phyloP scores from a whole-genome alignment of 2,797 vertebrate genomes.

The Diceros bicornis region DNA sequence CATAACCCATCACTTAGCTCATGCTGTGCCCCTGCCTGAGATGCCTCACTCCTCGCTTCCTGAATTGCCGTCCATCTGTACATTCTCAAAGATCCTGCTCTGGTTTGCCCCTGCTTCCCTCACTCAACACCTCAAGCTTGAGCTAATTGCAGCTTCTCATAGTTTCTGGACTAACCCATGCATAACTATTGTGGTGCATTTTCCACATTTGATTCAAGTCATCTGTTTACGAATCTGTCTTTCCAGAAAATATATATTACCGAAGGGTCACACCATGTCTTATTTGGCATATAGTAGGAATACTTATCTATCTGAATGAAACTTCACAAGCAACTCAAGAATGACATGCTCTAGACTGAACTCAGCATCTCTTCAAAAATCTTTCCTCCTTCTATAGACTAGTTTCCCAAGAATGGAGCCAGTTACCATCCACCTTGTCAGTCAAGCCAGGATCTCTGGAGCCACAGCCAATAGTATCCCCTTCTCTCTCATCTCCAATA shows the following conservation, averaged over 20 bases:
- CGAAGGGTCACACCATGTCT: not conserved
- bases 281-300: not conserved
- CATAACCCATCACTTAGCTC: not conserved
- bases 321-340: not conserved
- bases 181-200: not conserved
- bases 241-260: not conserved
- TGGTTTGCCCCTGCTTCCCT: not conserved
- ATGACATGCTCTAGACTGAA: not conserved
- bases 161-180: not conserved
- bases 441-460: not conserved
- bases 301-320: not conserved
- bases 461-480: not conserved
- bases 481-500: not conserved
- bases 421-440: not conserved
- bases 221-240: not conserved
- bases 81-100: not conserved
- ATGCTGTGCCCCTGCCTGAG: not conserved
- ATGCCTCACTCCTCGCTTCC: not conserved
- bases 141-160: not conserved
- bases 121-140: not conserved
- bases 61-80: not conserved
- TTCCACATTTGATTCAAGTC: not conserved
- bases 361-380: not conserved
- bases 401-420: not conserved
- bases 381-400: not conserved